Base-by-base conservation (phyloP, 2,888 invertebrate genomes). In the Achlya flavicornis region DNA sequence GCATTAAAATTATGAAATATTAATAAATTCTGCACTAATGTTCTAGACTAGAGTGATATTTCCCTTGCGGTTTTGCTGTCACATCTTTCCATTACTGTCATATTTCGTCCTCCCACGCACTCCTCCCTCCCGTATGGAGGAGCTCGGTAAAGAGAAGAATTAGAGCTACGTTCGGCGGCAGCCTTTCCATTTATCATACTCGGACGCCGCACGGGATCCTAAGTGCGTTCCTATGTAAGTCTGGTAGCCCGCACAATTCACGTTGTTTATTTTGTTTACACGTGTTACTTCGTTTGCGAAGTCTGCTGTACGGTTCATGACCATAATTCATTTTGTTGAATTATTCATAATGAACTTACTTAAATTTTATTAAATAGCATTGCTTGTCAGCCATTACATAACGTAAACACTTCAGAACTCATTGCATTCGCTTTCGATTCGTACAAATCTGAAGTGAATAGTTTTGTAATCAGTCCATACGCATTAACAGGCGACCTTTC, bases 211-310 rank as follows among this genome's bases (percentile, higher is more conserved):
- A 12, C 60, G 60, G 75, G 76, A 77, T 75, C 75, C 87, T 89
- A 89, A 92, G 92, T 92, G 92, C 89, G 85, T 90, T 92, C 83
- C 88, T 86, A 81, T 93, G 92, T 92, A 81, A 76, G 80, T 79
- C 85, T 85, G 76, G 69, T 63, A 69, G 67, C 74, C 70, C 77
- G 77, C 76, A 19, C 53, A 19, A 53, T 16, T 71, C 64, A 66
- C 64, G 67, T 81, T 79, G 81, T 87, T 90, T 88, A 83, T 88
- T 90, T 91, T 85, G 82, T 87, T 86, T 85, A 87, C 87, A 87
- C 76, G 78, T 84, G 83, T 82, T 76, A 68, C 77, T 76, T 75
- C 76, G 70, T 77, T 73, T 70, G 75, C 75, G 73, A 70, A 75
- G 80, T 81, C 80, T 79, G 78, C 78, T 67, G 73, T 75, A 75